Evolutionary conservation across 2,888 invertebrate genomes (phyloP).

Genomic region (Aleiodes testaceus): DNA sequence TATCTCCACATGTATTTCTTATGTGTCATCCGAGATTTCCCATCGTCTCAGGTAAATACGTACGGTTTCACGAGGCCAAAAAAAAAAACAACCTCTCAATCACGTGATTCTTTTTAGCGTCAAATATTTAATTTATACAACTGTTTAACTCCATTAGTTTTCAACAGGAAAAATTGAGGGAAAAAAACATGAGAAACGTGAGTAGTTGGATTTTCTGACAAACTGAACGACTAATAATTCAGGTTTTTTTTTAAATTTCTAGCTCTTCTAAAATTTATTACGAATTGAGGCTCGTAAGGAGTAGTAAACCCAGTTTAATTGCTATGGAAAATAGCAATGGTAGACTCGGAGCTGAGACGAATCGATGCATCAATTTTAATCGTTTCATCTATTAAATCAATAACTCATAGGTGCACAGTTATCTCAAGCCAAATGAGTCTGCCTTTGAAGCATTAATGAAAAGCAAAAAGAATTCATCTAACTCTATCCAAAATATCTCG

Average conservation of each 20-base stretch:
- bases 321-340: background rate
- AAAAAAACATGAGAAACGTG: too few species aligned
- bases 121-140: too few species aligned
- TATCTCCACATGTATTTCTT: background rate
- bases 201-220: too few species aligned
- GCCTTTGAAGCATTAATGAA: background rate
- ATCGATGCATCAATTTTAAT: constrained; percentile 26
- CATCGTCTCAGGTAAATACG: background rate
- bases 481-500: too few species aligned
- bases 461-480: too few species aligned
- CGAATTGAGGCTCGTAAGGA: background rate
- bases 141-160: too few species aligned
- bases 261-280: too few species aligned
- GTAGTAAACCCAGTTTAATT: constrained; percentile 11
- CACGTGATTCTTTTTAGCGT: too few species aligned
- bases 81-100: background rate
- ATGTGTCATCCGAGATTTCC: constrained; percentile 26
- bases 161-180: too few species aligned
- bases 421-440: background rate
- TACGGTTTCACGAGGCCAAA: constrained; percentile 1
- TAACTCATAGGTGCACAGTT: constrained; percentile 3
- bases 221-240: background rate
- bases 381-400: constrained; percentile 4
- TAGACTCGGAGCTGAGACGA: background rate
- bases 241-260: background rate